Conservation (phyloP, 2,888 invertebrate genomes). For the Apodemia zela region DNA sequence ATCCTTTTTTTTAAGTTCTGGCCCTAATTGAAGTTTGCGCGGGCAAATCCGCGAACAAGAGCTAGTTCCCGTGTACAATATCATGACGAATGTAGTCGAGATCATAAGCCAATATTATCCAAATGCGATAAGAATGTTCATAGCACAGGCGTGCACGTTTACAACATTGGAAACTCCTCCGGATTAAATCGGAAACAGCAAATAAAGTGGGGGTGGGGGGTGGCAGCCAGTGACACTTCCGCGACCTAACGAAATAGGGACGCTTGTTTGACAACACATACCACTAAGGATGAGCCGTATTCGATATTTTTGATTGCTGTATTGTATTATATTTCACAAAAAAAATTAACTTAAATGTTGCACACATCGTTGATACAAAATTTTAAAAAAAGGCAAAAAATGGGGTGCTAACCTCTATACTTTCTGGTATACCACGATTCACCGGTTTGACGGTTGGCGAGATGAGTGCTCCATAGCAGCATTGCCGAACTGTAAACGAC, state of each 20-base stretch:
- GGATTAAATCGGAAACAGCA: slow-evolving; percentile 26
- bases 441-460: too few relatives aligned
- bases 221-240: slow-evolving; percentile 29
- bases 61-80: not conserved
- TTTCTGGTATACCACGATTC: too few relatives aligned
- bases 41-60: too few relatives aligned
- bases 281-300: not conserved
- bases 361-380: too few relatives aligned
- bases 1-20: too few relatives aligned
- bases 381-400: too few relatives aligned
- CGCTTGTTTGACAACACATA: slow-evolving; percentile 9
- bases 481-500: too few relatives aligned
- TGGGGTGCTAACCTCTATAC: too few relatives aligned
- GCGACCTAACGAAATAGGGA: slow-evolving; percentile 17
- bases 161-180: slow-evolving; percentile 9
- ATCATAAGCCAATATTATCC: not conserved
- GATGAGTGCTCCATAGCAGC: too few relatives aligned
- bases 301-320: too few relatives aligned
- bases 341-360: too few relatives aligned
- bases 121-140: slow-evolving; percentile 3
- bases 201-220: slow-evolving; percentile 20
- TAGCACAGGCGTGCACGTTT: not conserved
- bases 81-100: not conserved
- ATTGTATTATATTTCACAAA: too few relatives aligned
- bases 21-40: not conserved